Percentiles rank a stretch among this genome's conserved stretches.
Conservation (phyloP, 2,888 invertebrate species). For the Limnephilus auricula region DNA sequence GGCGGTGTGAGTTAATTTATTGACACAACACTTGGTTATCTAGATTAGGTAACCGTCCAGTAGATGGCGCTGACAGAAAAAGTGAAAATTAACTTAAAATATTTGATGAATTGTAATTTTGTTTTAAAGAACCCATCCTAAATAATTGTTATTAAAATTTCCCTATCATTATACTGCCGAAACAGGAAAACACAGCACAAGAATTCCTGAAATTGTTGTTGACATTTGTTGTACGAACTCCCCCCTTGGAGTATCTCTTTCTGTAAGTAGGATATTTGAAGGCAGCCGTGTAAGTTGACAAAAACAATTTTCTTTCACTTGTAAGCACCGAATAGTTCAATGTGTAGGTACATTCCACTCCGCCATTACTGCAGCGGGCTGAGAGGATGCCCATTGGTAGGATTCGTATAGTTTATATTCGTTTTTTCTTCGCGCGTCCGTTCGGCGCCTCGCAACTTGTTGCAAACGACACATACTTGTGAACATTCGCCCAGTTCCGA, state of each 20-base stretch:
- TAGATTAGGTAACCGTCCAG: no score
- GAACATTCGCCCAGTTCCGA: neutral
- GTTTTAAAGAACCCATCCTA: no score
- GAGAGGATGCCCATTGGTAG: conserved; percentile 36
- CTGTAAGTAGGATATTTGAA: neutral
- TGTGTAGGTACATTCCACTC: neutral
- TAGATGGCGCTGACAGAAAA: no score
- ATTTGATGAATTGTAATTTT: no score
- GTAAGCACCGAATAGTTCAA: conserved; percentile 3
- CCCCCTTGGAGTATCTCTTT: neutral
- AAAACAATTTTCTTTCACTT: conserved; percentile 23
- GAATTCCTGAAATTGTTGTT: neutral
- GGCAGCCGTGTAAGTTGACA: neutral
- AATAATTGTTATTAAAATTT: neutral
- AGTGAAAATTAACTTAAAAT: no score
- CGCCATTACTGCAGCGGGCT: neutral
- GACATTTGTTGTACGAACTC: neutral
- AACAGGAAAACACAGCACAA: neutral
- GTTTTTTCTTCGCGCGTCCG: conserved; percentile 47
- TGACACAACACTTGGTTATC: no score
- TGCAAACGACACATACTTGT: neutral
- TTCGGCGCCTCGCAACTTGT: conserved; percentile 40
- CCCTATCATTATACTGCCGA: neutral
- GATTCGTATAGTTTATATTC: conserved; percentile 9
- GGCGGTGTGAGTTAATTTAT: no score